phyloP scores from a whole-genome alignment of 2,113 vertebrate genomes.

The Phaethornis superciliosus region DNA sequence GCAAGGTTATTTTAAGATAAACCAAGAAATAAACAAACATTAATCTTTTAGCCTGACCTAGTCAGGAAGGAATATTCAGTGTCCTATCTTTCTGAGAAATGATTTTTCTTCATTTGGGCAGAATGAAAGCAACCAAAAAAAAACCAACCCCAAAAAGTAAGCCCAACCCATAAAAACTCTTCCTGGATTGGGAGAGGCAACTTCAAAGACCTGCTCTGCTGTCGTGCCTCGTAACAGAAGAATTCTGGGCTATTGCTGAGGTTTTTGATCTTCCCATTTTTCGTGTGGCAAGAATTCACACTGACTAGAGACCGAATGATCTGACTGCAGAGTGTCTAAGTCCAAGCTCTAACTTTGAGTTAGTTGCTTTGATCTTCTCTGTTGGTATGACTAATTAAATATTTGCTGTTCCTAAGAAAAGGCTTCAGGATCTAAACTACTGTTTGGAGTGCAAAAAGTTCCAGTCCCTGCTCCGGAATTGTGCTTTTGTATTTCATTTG shows the following conservation, averaged over 20 bases:
- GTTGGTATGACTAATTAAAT: not conserved
- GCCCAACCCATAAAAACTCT: not conserved
- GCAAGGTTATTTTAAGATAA: conserved; percentile 42
- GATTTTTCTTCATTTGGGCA: not conserved
- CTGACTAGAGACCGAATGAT: not conserved
- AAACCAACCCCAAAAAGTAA: not conserved
- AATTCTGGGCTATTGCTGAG: not conserved
- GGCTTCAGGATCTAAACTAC: not conserved
- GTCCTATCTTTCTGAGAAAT: not conserved
- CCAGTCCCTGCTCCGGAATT: not conserved
- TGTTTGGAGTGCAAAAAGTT: not conserved
- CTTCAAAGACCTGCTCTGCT: conserved; percentile 40
- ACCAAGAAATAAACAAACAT: conserved; percentile 40
- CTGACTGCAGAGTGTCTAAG: not conserved
- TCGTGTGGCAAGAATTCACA: not conserved
- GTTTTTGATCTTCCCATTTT: conserved; percentile 23
- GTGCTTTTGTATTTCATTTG: not conserved
- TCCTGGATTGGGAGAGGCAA: not conserved
- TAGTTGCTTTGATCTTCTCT: not conserved
- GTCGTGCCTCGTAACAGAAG: not conserved
- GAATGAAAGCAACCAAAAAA: conserved; percentile 21
- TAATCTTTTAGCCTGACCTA: not conserved
- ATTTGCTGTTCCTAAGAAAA: not conserved
- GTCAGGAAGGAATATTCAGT: not conserved
- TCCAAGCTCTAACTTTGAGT: not conserved